Evolutionary conservation across 2,113 vertebrate species (phyloP).

Genomic region (Alligator mississippiensis): DNA sequence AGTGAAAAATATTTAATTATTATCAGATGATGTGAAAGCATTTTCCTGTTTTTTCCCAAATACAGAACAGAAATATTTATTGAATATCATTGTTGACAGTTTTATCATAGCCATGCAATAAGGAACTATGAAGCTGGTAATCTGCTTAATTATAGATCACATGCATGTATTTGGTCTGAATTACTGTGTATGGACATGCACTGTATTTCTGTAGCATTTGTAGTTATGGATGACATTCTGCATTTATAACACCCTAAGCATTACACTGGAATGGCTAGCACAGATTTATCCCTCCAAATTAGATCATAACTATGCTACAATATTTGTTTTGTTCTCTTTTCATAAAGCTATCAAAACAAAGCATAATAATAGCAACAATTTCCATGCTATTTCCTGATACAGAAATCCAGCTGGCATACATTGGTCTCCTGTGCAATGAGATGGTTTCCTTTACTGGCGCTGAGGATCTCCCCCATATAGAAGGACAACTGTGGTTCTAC

Average conservation of each 20-base stretch:
- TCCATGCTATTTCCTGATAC: not conserved
- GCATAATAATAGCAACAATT: not conserved
- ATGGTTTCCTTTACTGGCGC: not conserved
- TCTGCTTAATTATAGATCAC: not conserved
- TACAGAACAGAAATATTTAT: not conserved
- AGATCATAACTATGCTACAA: not conserved
- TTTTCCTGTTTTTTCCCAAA: not conserved
- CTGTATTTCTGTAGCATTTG: not conserved
- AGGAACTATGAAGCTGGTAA: not conserved
- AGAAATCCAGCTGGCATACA: not conserved
- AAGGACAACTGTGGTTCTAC: accelerated
- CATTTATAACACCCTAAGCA: not conserved
- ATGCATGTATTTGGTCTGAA: not conserved
- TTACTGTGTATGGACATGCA: not conserved
- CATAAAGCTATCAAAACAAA: not conserved
- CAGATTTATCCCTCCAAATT: not conserved
- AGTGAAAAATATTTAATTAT: not conserved
- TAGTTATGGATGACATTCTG: not conserved
- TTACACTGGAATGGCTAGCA: not conserved
- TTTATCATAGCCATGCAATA: not conserved
- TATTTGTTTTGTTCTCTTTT: not conserved
- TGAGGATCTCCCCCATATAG: not conserved
- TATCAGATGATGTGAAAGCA: not conserved
- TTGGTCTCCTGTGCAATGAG: not conserved
- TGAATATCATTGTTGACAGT: not conserved